These are phyloP conservation scores for Calycopis cecrops DNA, from an alignment of 1,140 invertebrate species.

Conservation along the genomic window DNA sequence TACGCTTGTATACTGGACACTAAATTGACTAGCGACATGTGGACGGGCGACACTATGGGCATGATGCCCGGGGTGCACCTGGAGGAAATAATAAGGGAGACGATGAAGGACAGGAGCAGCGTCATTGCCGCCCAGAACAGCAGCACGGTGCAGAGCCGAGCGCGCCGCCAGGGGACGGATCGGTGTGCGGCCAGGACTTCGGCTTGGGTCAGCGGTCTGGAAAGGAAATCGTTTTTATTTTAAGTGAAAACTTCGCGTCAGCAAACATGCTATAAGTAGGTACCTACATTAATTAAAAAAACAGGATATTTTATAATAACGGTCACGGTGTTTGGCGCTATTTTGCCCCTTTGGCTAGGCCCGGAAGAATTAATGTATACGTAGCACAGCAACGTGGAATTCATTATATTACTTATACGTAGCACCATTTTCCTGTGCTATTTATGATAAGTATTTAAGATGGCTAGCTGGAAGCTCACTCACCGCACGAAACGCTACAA, in stretches of 20 bases:
- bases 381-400: too few relatives aligned
- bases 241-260: neutral
- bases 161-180: conserved; percentile 38
- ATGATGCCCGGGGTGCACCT: conserved; percentile 14
- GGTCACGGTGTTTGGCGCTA: too few relatives aligned
- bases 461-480: too few relatives aligned
- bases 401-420: too few relatives aligned
- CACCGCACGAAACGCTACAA: too few relatives aligned
- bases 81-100: conserved; percentile 36
- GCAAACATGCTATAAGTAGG: too few relatives aligned
- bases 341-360: too few relatives aligned
- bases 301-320: too few relatives aligned
- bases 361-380: too few relatives aligned
- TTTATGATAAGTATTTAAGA: too few relatives aligned
- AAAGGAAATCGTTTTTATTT: conserved; percentile 18
- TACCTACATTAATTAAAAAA: neutral
- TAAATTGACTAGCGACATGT: conserved; percentile 37
- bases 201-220: conserved; percentile 42
- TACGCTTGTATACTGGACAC: neutral
- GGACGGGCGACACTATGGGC: conserved; percentile 40
- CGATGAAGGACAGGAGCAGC: conserved; percentile 42
- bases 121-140: conserved; percentile 52
- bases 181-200: conserved; percentile 33
- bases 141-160: conserved; percentile 35
- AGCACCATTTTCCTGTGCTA: too few relatives aligned